Base-by-base conservation (phyloP, 2,797 vertebrate genomes). In the Melanotaenia nigrans region DNA sequence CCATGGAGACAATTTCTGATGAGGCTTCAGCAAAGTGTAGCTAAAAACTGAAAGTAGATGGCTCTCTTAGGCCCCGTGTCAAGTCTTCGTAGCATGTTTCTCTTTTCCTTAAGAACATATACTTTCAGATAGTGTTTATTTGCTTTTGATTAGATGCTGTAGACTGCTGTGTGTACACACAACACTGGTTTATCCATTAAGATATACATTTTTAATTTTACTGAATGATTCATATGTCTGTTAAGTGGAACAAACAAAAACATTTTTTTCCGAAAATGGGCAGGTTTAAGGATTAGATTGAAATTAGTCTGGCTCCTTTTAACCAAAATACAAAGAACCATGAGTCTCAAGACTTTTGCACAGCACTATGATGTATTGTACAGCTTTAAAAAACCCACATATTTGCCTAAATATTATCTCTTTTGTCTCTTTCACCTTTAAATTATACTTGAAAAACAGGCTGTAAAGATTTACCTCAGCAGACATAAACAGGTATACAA, bases 381-480 rank as follows among this genome's bases (percentile, higher is more conserved):
- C 11, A 51, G 4, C 10, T 24, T 24, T 22, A 10, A 13, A 24
- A 13, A 24, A 3, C 9, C n/a, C n/a, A 24, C 49, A 61, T 9
- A 3, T 60, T 3, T 36, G 8, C 22, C 1, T 7, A 18, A 13
- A 18, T 2, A 24, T 16, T 0, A 1, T 7, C 16, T 22, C 16
- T 40, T 61, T 45, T 3, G 40, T 14, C n/a, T 11, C 32, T 47
- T 22, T 58, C 30, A 22, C 8, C 20, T 83, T 2, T 63, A 42
- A 32, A 70, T 61, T 72, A 49, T 40, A 58, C 18, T 25, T 55
- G 8, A 5, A n/a, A 73, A 70, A 75, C 16, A 67, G 67, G 22
- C 71, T 67, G 67, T 79, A 73, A 84, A 79, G 32, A 69, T 84
- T 71, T 70, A 65, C 84, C 64, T 73, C 33, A 55, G 65, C 33